phyloP scores from a whole-genome alignment of 92 coral and sea anemone genomes.

The Ricordea florida region DNA sequence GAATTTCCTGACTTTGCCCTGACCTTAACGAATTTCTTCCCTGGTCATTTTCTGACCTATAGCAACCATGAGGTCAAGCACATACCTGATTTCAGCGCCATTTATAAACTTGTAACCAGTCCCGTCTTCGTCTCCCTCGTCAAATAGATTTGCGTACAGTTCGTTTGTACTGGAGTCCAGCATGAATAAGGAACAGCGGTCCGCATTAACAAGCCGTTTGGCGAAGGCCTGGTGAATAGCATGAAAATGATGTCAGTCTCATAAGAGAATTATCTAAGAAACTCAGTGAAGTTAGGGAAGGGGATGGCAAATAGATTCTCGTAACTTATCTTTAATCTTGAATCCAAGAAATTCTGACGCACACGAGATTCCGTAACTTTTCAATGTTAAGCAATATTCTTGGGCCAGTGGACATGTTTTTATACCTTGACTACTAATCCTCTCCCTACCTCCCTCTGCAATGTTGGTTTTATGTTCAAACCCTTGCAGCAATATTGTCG shows the following conservation, averaged over 20 bases:
- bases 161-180: slow-evolving; percentile 72
- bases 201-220: slow-evolving; percentile 92
- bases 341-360: too few relatives aligned
- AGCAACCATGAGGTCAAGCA: neutral
- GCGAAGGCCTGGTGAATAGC: slow-evolving; percentile 78
- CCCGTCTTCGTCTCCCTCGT: slow-evolving; percentile 89
- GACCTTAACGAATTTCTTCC: neutral
- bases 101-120: slow-evolving; percentile 74
- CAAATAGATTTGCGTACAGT: slow-evolving; percentile 88
- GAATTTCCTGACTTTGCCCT: too few relatives aligned
- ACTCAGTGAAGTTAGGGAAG: neutral
- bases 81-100: slow-evolving; percentile 91
- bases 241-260: neutral
- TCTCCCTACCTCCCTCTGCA: too few relatives aligned
- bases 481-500: too few relatives aligned
- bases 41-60: neutral
- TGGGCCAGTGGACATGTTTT: too few relatives aligned
- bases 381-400: too few relatives aligned
- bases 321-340: too few relatives aligned
- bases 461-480: too few relatives aligned
- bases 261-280: neutral
- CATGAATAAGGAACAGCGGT: slow-evolving; percentile 93
- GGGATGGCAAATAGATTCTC: too few relatives aligned
- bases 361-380: too few relatives aligned
- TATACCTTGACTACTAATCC: too few relatives aligned